These are phyloP conservation scores for Timandra comae DNA, from an alignment of 2,888 invertebrate genomes.

Conservation along the genomic window DNA sequence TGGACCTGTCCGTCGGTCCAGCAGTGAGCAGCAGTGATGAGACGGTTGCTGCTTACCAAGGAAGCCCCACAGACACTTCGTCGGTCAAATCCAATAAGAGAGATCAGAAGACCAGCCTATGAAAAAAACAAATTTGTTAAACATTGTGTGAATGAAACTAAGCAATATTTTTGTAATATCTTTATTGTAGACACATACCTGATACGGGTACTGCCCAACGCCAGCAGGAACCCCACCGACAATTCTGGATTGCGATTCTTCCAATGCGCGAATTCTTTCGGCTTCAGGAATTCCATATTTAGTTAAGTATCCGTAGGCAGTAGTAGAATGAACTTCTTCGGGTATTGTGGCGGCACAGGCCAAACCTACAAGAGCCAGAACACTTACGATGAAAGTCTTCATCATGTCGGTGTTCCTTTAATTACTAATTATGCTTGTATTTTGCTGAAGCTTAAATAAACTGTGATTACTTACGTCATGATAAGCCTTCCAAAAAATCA, in stretches of 20 bases:
- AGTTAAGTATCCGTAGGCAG: constrained; percentile 32
- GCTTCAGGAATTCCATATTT: constrained; percentile 30
- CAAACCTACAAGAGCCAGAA: constrained; percentile 21
- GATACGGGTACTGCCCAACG: constrained; percentile 30
- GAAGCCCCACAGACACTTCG: constrained; percentile 42
- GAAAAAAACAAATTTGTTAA: too few species aligned
- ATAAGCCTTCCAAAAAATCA: too few species aligned
- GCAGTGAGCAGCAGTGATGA: constrained; percentile 44
- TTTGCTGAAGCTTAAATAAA: too few species aligned
- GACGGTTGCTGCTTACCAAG: constrained; percentile 26
- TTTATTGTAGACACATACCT: too few species aligned
- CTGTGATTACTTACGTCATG: too few species aligned
- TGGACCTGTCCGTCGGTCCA: constrained; percentile 44
- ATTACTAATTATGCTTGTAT: too few species aligned
- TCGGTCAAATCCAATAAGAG: constrained; percentile 13
- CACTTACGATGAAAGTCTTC: constrained; percentile 19
- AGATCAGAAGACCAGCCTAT: constrained; percentile 35
- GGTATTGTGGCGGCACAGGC: constrained; percentile 12
- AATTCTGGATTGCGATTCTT: constrained; percentile 29
- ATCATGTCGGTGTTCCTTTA: constrained; percentile 14
- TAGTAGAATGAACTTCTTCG: too few species aligned
- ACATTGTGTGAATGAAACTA: too few species aligned
- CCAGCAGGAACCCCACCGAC: constrained; percentile 34
- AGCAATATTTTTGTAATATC: too few species aligned
- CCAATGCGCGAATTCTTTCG: constrained; percentile 28